A percentile compares a stretch with the other conserved stretches of the same genome.
These are phyloP conservation scores for Nycticryphes semicollaris DNA, from an alignment of 2,113 vertebrate species.

Conservation along the genomic window DNA sequence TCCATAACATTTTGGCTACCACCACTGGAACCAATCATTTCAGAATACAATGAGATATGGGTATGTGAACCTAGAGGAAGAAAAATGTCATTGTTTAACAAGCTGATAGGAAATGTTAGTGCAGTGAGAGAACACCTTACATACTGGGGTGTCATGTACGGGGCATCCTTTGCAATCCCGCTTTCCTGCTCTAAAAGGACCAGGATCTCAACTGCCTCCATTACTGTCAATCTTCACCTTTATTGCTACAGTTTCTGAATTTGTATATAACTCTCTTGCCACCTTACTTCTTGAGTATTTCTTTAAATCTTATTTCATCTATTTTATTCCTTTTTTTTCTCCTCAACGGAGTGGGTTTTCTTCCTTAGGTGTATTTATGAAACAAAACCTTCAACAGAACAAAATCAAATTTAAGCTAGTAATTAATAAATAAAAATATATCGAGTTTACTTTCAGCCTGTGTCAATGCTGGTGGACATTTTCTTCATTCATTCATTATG, in stretches of 20 bases:
- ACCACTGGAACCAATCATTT: not conserved
- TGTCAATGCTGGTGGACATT: not conserved
- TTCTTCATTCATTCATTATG: not conserved
- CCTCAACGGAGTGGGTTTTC: not conserved
- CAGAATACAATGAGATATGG: not conserved
- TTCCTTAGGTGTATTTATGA: not conserved
- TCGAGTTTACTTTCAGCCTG: not conserved
- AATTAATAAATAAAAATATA: not conserved
- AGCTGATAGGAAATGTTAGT: not conserved
- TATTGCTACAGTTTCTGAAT: not conserved
- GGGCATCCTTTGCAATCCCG: not conserved
- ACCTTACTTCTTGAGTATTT: not conserved
- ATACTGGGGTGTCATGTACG: not conserved
- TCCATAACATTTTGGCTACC: not conserved
- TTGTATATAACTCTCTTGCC: not conserved
- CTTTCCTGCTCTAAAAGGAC: not conserved
- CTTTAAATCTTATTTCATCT: not conserved
- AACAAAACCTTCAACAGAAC: not conserved
- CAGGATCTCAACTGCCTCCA: not conserved
- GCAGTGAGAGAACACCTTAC: not conserved
- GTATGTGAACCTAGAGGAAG: not conserved
- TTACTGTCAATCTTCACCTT: not conserved
- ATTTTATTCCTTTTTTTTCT: not conserved
- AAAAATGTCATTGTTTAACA: not conserved
- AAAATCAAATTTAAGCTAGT: not conserved